Evolutionary conservation across 2,113 vertebrate genomes (phyloP), one percentile per base, ranked within the genome.

Genomic region (Engraulis encrasicolus): DNA sequence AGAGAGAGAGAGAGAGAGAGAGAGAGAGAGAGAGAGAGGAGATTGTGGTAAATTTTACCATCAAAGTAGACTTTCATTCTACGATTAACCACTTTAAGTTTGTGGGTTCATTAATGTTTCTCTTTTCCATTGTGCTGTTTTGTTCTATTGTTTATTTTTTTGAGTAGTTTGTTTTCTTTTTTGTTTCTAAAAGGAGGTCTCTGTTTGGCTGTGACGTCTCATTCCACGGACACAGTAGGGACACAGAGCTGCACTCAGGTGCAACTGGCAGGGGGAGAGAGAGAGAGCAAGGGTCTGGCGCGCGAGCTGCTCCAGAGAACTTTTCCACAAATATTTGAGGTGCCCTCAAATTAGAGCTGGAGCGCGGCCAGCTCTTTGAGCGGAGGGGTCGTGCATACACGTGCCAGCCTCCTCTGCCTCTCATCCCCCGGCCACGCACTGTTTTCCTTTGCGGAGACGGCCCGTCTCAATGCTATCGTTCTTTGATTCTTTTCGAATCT

Each of bases 401-500:
- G 49, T 94, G 95, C 95, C 95, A 95, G 92, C 85, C 86, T 90
- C 90, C 90, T 90, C 90, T 90, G 91, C 86, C 90, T 85, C 90
- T 89, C 88, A 91, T 91, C 87, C 83, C 84, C 90, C 38, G 23
- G 27, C 90, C 91, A 88, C 86, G 87, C 85, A 50, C 78, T 78
- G 83, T 84, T 87, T 93, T 92, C 91, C 90, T 91, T 89, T 83
- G 61, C 83, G 82, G 89, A 92, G 89, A 78, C 83, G 86, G 87
- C 36, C 91, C 87, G 86, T 88, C 90, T 94, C 94, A 95, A 94
- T 94, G 93, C 96, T 95, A 96, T 96, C 96, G 95, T 96, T 97
- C 96, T 96, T 93, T 94, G 94, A 96, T 94, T 95, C 95, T 93
- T 90, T 92, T 91, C 79, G 93, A 96, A 96, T 96, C 95, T 95